These are phyloP conservation scores for Alces alces DNA, from an alignment of 2,113 vertebrate genomes.

Conservation along the genomic window DNA sequence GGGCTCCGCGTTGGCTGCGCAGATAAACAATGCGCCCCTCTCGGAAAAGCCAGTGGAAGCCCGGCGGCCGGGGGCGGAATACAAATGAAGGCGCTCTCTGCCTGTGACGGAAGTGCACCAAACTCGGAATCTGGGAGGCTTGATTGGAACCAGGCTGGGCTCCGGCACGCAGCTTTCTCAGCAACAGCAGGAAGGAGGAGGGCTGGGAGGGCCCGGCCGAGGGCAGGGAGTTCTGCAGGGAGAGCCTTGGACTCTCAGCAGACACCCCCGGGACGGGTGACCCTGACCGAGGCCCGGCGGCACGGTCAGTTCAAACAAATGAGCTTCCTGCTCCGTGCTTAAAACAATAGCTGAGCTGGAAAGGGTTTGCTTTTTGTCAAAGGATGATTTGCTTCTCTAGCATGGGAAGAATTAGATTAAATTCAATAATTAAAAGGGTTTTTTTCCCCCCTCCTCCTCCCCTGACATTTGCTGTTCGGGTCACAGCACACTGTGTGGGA, in stretches of 20 bases:
- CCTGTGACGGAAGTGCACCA: not conserved
- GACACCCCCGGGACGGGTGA: not conserved
- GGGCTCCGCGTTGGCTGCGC: not conserved
- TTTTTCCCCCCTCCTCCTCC: not conserved
- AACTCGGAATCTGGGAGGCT: not conserved
- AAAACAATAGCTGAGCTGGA: slow-evolving; percentile 55
- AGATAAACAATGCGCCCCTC: slow-evolving; percentile 56
- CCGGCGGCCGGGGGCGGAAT: not conserved
- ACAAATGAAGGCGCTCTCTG: slow-evolving; percentile 56
- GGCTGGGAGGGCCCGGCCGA: not conserved
- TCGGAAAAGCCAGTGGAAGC: slow-evolving; percentile 4
- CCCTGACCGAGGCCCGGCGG: not conserved
- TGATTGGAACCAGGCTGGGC: not conserved
- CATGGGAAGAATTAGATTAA: slow-evolving; percentile 49
- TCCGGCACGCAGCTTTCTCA: not conserved
- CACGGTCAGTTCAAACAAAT: not conserved
- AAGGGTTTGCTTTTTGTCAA: slow-evolving; percentile 41
- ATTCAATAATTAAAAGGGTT: slow-evolving; percentile 47
- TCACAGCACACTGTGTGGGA: slow-evolving; percentile 30
- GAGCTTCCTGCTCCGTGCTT: not conserved
- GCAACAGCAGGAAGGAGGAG: not conserved
- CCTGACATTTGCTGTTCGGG: slow-evolving; percentile 48
- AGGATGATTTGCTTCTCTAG: slow-evolving; percentile 28
- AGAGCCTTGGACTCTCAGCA: not conserved
- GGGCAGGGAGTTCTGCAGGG: not conserved